A percentile compares a stretch with the other conserved stretches of the same genome.
These are phyloP conservation scores for Physocephala rufipes DNA, from an alignment of 2,888 invertebrate genomes.

Conservation along the genomic window DNA sequence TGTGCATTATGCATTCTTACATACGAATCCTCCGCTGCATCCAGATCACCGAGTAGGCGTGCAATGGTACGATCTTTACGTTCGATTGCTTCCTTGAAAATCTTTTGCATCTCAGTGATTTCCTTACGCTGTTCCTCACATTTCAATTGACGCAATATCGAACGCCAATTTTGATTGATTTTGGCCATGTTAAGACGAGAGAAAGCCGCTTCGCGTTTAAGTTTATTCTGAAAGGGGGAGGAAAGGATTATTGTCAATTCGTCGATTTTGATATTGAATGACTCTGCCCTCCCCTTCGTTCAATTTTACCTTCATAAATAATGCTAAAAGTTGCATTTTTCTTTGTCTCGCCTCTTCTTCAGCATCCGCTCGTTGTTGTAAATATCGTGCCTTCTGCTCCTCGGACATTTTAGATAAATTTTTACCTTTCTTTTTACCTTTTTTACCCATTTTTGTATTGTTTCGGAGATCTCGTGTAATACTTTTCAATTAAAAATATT, in stretches of 20 bases:
- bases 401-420: slow-evolving; percentile 86
- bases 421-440: slow-evolving; percentile 62
- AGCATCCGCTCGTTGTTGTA: slow-evolving; percentile 82
- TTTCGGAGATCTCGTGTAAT: too few relatives aligned
- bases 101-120: slow-evolving; percentile 69
- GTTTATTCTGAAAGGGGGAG: slow-evolving; percentile 73
- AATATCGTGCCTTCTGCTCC: slow-evolving; percentile 81
- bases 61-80: slow-evolving; percentile 75
- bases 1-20: slow-evolving; percentile 77
- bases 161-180: slow-evolving; percentile 87
- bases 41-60: slow-evolving; percentile 73
- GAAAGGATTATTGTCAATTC: background rate
- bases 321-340: slow-evolving; percentile 81
- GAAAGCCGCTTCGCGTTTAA: slow-evolving; percentile 82
- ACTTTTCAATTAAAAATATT: background rate
- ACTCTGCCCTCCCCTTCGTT: too few relatives aligned
- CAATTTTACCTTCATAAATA: slow-evolving; percentile 81
- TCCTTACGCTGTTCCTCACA: slow-evolving; percentile 78
- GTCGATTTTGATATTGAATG: too few relatives aligned
- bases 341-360: slow-evolving; percentile 83
- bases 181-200: slow-evolving; percentile 82
- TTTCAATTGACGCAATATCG: slow-evolving; percentile 78
- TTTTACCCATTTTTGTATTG: slow-evolving; percentile 47
- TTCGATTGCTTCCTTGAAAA: slow-evolving; percentile 68
- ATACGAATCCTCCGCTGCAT: slow-evolving; percentile 79